Evolutionary conservation across 2,888 invertebrate species (phyloP), one percentile per base, ranked within the genome.

Genomic region (Scotopteryx bipunctaria): DNA sequence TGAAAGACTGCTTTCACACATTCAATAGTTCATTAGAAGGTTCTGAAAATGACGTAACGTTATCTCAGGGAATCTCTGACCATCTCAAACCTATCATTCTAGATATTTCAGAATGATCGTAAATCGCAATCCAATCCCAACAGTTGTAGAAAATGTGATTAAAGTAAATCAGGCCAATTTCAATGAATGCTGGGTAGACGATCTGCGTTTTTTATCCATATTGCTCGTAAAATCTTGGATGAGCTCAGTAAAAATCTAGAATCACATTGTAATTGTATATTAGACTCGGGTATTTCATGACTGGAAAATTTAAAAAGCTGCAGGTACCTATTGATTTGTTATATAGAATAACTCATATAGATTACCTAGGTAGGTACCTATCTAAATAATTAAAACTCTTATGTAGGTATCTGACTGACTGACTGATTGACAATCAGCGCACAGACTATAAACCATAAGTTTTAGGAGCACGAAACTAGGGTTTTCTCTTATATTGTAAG

Each of bases 151-250:
- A 79, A 81, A 79, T 76, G 76, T 79, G 81, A 83, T 86, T 85
- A 81, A 81, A 86, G 79, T 81, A 86, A 86, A 86, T 86, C 81
- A 83, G 41, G 79, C 81, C 83, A 87, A 87, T 87, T 86, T 82
- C 86, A 88, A 86, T 88, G 85, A 87, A 86, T 86, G 86, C 82
- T 79, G 31, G 65, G 69, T 67, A 70, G 75, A 68, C 67, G 79
- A 85, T 86, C 80, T 84, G 80, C 84, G 83, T 83, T 81, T 83
- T 82, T 85, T 86, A 82, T 82, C 80, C 72, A 69, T 64, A 69
- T 37, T 31, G 64, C 69, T 76, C 69, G 74, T 82, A 80, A 81
- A 81, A 80, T 70, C 67, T 71, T 58, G 59, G 13, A 58, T 60
- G 57, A 49, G 67, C 64, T 69, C 71, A 60, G 66, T 68, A 64